Evolutionary conservation across 2,797 vertebrate species (phyloP).

Genomic region (Anniella stebbinsi): DNA sequence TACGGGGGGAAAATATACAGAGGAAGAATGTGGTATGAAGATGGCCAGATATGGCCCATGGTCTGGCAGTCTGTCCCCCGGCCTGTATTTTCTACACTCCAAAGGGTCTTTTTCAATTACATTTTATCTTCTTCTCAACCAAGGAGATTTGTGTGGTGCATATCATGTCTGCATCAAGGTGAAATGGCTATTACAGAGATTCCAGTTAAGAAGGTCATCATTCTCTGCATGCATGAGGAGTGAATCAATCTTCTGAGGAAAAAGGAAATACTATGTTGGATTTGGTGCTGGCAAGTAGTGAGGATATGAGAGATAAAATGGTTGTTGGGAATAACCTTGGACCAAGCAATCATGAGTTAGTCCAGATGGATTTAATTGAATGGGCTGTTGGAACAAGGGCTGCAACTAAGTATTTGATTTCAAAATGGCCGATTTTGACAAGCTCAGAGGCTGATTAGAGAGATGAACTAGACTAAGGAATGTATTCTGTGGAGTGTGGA

Average conservation of each 20-base stretch:
- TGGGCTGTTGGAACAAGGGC: constrained; percentile 22
- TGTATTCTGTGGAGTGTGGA: background rate
- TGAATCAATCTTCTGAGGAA: constrained; percentile 50
- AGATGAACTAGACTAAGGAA: background rate
- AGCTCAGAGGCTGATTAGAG: background rate
- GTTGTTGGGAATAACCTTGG: constrained; percentile 50
- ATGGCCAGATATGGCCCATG: constrained; percentile 37
- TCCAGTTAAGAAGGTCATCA: constrained; percentile 54
- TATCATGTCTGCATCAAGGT: constrained; percentile 55
- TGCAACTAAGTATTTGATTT: constrained; percentile 29
- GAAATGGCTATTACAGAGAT: constrained; percentile 54
- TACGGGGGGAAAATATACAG: background rate
- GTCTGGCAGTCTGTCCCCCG: constrained; percentile 11
- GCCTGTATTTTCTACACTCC: constrained; percentile 34
- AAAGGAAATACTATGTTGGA: constrained; percentile 51
- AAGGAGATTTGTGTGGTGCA: constrained; percentile 52
- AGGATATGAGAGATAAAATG: constrained; percentile 43
- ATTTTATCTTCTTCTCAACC: constrained; percentile 50
- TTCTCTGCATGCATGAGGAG: constrained; percentile 52
- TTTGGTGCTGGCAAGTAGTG: constrained; percentile 44
- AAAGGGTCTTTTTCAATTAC: constrained; percentile 46
- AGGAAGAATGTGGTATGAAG: constrained; percentile 21
- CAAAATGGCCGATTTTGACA: constrained; percentile 43
- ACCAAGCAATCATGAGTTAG: constrained; percentile 37
- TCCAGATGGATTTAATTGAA: constrained; percentile 38